These are phyloP conservation scores for Cotesia vestalis DNA, from an alignment of 1,140 invertebrate species.

Conservation along the genomic window DNA sequence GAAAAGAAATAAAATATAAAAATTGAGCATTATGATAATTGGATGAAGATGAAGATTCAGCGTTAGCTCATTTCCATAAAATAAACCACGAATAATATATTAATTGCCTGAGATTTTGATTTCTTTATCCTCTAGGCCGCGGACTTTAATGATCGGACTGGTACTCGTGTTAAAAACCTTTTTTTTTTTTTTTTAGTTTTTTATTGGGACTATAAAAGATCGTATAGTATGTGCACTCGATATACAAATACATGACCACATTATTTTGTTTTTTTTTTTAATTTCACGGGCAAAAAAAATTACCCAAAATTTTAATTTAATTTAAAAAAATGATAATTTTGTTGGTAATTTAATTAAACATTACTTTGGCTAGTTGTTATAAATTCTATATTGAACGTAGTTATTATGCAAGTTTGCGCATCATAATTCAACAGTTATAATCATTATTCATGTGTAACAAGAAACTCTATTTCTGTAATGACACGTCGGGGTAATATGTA, in stretches of 20 bases:
- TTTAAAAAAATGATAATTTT: no score
- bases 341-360: no score
- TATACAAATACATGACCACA: not conserved
- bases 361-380: no score
- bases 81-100: not conserved
- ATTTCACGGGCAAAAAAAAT: no score
- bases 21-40: conserved; percentile 7
- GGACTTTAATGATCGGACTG: conserved; percentile 11
- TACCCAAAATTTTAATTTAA: no score
- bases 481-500: no score
- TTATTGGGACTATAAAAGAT: not conserved
- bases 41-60: not conserved
- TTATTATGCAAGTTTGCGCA: no score
- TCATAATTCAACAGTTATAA: no score
- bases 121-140: conserved; percentile 4
- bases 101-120: not conserved
- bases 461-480: no score
- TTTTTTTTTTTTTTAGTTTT: not conserved
- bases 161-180: not conserved
- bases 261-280: not conserved
- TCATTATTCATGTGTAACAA: no score
- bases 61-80: conserved; percentile 9
- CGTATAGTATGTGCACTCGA: not conserved
- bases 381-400: no score
- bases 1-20: not conserved